A percentile compares a stretch with the other conserved stretches of the same genome.
Conservation (phyloP, 2,113 vertebrate species). For the Tragulus kanchil region DNA sequence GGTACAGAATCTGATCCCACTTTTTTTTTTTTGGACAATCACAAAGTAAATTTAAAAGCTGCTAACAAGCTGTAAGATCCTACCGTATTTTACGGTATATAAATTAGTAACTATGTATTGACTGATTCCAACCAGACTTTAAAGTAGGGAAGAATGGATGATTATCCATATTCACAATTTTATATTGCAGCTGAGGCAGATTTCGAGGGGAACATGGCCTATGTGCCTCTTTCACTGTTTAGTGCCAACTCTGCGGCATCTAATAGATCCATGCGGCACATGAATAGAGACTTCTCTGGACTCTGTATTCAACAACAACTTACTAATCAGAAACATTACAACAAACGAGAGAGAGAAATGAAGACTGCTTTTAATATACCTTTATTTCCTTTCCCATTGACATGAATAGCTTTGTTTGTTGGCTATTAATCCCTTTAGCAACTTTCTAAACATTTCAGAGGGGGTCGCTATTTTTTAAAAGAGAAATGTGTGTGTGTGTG, state of each 20-base stretch:
- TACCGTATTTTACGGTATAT: background rate
- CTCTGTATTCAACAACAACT: background rate
- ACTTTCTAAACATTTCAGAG: background rate
- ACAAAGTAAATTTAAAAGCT: slow-evolving; percentile 39
- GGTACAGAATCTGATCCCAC: background rate
- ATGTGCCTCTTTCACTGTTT: background rate
- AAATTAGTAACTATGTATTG: background rate
- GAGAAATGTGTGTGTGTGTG: background rate
- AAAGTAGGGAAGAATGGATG: background rate
- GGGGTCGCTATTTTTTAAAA: background rate
- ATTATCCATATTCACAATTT: background rate
- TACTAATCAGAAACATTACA: background rate
- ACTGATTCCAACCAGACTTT: slow-evolving; percentile 43
- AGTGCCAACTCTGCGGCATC: background rate
- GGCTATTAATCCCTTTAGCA: background rate
- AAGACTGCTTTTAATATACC: background rate
- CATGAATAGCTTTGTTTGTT: background rate
- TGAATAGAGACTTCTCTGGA: background rate
- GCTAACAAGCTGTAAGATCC: background rate
- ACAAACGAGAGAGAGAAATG: background rate
- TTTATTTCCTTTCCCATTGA: background rate
- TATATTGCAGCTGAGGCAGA: background rate
- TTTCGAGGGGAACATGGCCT: fast-evolving
- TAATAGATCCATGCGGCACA: background rate
- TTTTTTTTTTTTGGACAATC: background rate